These are phyloP conservation scores for Penaeus indicus DNA, from an alignment of 1,140 invertebrate genomes.

Conservation along the genomic window DNA sequence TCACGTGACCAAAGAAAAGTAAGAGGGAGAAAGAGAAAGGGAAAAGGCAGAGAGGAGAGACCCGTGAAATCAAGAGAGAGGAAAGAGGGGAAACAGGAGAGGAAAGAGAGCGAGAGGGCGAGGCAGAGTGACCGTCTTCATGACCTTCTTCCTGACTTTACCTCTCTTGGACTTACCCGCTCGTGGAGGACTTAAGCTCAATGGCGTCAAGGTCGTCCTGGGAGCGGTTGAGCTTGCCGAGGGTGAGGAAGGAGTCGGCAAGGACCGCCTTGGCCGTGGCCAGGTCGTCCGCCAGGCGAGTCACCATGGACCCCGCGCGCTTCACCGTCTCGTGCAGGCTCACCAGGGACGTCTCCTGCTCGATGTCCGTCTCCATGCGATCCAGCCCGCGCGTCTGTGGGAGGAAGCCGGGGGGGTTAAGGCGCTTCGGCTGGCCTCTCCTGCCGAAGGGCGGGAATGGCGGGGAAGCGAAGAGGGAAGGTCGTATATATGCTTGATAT, in stretches of 20 bases:
- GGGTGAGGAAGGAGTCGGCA: conserved; percentile 53
- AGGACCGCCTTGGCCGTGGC: conserved; percentile 51
- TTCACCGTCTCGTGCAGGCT: conserved; percentile 44
- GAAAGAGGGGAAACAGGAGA: conserved; percentile 25
- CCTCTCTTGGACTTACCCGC: conserved; percentile 32
- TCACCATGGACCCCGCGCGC: conserved; percentile 45
- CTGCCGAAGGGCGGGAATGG: no score
- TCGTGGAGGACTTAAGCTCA: conserved; percentile 47
- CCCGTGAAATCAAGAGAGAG: neutral
- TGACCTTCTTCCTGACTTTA: neutral
- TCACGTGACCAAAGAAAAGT: no score
- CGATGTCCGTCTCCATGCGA: conserved; percentile 45
- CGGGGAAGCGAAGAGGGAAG: no score
- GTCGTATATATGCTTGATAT: no score
- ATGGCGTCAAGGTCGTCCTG: conserved; percentile 57
- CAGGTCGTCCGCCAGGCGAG: conserved; percentile 40
- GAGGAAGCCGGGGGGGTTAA: no score
- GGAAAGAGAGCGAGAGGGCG: conserved; percentile 6
- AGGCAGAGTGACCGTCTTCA: neutral
- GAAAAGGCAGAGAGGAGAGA: no score
- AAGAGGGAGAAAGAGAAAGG: no score
- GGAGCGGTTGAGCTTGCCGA: conserved; percentile 56
- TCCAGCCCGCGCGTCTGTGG: conserved; percentile 45
- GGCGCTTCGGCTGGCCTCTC: no score
- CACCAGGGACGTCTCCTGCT: conserved; percentile 47